Base-by-base conservation (phyloP, 2,797 vertebrate genomes). In the Cryptoprocta ferox region DNA sequence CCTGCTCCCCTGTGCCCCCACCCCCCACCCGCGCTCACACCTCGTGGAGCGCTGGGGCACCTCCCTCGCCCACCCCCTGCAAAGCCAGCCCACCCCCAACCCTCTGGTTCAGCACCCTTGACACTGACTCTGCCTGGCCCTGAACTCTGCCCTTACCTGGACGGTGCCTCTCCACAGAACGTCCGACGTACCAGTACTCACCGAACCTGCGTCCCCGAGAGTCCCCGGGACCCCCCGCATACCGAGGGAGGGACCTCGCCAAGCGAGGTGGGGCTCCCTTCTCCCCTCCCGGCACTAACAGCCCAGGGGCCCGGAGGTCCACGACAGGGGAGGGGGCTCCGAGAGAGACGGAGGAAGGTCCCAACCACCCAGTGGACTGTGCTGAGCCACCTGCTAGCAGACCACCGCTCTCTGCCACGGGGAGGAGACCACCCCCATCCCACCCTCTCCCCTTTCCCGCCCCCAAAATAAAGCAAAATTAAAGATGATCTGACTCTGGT, bases 81-180 rank as follows among this genome's bases (percentile, higher is more conserved):
- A 80, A 92, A 89, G 97, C 97, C 50, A 70, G 53, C 91, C 81
- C 50, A 18, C n/a, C 83, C 39, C 30, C 37, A 28, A 0, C 71
- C 50, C 0, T 59, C 96, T 35, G 70, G 75, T 50, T 48, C 28
- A 0, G 30, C 48, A 32, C 79, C 21, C 42, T 13, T 1, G 3
- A 63, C 70, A 14, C 48, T 21, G 56, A 86, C 82, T 61, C 68
- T 76, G 80, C 66, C 96, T 97, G 94, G 61, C 95, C 95, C 97
- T 97, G 94, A 87, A 28, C 91, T 93, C 96, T 50, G n/a, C 2
- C 50, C 98, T 95, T 50, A 98, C 97, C 97, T 98, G 97, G 91
- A 45, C 12, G 10, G 18, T 32, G 65, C 76, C 2, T 32, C 70
- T 80, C 86, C 93, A 5, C 0, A 3, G 90, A 63, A 9, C 61